Evolutionary conservation across 2,888 invertebrate genomes (phyloP), one percentile per base, ranked within the genome.

Genomic region (Nowickia ferox): DNA sequence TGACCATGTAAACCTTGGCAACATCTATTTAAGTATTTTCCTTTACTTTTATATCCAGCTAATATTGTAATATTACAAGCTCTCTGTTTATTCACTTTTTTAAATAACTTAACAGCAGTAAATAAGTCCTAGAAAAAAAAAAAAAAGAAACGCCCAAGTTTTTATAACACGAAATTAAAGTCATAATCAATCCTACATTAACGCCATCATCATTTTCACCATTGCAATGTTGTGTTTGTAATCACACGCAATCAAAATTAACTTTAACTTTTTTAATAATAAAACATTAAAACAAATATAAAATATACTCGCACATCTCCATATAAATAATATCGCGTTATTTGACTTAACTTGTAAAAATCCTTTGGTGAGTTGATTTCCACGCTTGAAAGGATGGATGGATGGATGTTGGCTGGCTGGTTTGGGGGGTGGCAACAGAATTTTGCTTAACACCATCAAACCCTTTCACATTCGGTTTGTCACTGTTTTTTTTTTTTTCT

Each of bases 191-290:
- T 75, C 63, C 79, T 63, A 57, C 63, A 76, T 75, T 53, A 78
- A 72, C 77, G 19, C 38, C 65, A 59, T 77, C 74, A 72, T 38
- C 71, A 61, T 42, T 40, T 38, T 61, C 57, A 61, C 22, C 68
- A 44, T 69, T 22, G 38, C 81, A 44, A 30, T 69, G 68, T 78
- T 59, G 63, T 76, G 68, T 61, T 30, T 84, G 88, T 89, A 88
- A 88, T 82, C 89, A 89, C 92, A 92, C 92, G 92, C 92, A 92
- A 92, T 92, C 92, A 89, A 91, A 92, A 92, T 92, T 91, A 92
- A 91, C 91, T 91, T 91, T 89, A 89, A 91, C 90, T 91, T 90
- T 89, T 89, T 30, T 30, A 30, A 30, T 30, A 90, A 90, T 71
- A 84, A 90, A 91, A 90, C 89, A 90, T 86, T 80, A 83, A 79